Percentiles rank a stretch among this genome's conserved stretches.
Conservation (phyloP, 2,888 invertebrate species). For the Corbicula japonica region DNA sequence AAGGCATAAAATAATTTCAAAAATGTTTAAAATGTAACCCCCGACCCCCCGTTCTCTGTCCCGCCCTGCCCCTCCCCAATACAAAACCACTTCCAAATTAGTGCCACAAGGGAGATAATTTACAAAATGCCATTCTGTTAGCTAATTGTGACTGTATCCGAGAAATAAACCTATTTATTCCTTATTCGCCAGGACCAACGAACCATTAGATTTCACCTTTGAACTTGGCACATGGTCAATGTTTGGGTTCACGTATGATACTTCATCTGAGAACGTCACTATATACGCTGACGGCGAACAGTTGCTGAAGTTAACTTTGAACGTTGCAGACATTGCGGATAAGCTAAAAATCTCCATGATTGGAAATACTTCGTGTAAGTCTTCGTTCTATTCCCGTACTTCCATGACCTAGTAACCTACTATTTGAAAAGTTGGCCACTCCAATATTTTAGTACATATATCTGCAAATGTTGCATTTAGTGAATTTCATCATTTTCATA, state of each 20-base stretch:
- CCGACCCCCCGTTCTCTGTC: too few relatives aligned
- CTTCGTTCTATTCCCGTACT: too few relatives aligned
- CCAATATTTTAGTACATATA: too few relatives aligned
- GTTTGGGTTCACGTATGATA: slow-evolving; percentile 51
- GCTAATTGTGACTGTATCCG: too few relatives aligned
- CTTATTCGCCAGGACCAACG: slow-evolving; percentile 46
- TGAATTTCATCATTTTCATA: too few relatives aligned
- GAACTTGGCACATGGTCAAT: slow-evolving; percentile 48
- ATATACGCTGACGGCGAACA: slow-evolving; percentile 54
- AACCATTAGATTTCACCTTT: slow-evolving; percentile 42
- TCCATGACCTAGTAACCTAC: too few relatives aligned
- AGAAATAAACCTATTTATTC: too few relatives aligned
- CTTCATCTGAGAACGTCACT: slow-evolving; percentile 14
- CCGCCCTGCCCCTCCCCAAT: neutral
- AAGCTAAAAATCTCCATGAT: slow-evolving; percentile 41
- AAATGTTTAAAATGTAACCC: too few relatives aligned
- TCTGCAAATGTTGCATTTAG: too few relatives aligned
- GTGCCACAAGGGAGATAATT: too few relatives aligned
- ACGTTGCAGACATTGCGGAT: slow-evolving; percentile 10
- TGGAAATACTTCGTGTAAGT: slow-evolving; percentile 51
- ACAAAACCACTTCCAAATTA: neutral
- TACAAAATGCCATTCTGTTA: neutral
- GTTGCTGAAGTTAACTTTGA: neutral
- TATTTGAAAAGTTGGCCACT: too few relatives aligned
- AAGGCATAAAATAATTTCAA: too few relatives aligned